phyloP scores from a whole-genome alignment of 2,797 vertebrate species.

The Meriones psammophilus region DNA sequence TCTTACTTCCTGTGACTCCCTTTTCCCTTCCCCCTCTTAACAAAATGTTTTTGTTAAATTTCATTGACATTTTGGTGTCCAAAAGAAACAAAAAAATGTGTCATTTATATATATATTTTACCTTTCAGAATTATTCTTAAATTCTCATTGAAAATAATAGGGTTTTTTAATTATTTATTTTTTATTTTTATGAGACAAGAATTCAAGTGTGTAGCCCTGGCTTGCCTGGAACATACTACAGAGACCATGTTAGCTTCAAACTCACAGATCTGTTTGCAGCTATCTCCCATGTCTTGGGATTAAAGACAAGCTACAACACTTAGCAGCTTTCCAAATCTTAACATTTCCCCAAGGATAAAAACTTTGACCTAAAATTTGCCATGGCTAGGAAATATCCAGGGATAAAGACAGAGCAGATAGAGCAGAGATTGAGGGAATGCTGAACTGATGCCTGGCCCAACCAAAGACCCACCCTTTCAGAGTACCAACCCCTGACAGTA shows the following conservation, averaged over 20 bases:
- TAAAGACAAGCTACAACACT: not conserved
- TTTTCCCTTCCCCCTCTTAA: not conserved
- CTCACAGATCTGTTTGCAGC: not conserved
- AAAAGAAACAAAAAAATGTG: constrained; percentile 54
- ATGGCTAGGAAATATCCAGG: too few species aligned
- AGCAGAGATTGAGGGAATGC: too few species aligned
- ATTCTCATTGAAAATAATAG: not conserved
- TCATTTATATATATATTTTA: not conserved
- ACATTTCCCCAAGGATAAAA: not conserved
- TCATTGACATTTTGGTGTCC: constrained; percentile 27
- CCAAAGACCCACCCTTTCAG: too few species aligned
- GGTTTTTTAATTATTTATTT: not conserved
- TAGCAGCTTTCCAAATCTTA: not conserved
- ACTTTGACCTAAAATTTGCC: not conserved
- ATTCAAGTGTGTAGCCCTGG: not conserved
- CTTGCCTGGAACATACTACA: not conserved
- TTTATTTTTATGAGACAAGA: not conserved
- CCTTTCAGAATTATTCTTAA: constrained; percentile 60
- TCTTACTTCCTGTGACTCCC: not conserved
- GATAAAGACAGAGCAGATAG: too few species aligned
- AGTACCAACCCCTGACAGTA: too few species aligned
- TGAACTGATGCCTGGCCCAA: too few species aligned
- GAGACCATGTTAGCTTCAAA: not conserved
- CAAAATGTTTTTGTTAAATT: constrained; percentile 33
- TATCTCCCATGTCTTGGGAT: not conserved